These are phyloP conservation scores for Kryptopterus vitreolus DNA, from an alignment of 2,797 vertebrate genomes.

Conservation along the genomic window DNA sequence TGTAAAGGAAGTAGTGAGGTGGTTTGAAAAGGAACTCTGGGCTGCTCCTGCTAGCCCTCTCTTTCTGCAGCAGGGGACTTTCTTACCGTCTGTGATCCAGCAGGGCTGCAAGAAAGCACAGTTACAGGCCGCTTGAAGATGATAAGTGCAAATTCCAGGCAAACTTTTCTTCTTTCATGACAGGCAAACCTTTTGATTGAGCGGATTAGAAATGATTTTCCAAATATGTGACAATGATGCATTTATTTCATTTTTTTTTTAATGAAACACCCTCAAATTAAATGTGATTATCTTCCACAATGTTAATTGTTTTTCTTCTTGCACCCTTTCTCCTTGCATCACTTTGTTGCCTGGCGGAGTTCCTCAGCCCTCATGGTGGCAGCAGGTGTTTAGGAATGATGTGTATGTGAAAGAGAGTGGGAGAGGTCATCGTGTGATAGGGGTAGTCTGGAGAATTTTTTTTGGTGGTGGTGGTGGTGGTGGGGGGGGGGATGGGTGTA, in stretches of 20 bases:
- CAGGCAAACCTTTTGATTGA: constrained; percentile 30
- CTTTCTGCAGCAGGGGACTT: constrained; percentile 24
- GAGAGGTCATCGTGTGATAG: constrained; percentile 38
- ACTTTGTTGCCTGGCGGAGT: constrained; percentile 12
- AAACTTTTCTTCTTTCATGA: constrained; percentile 40
- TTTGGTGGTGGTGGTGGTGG: neutral
- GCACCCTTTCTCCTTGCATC: neutral
- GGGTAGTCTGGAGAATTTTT: constrained; percentile 21
- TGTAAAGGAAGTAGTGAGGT: constrained; percentile 2
- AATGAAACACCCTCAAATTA: too few relatives aligned
- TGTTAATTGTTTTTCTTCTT: neutral
- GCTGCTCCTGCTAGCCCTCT: constrained; percentile 17
- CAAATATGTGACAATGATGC: too few relatives aligned
- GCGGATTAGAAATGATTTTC: constrained; percentile 32
- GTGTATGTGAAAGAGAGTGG: constrained; percentile 7
- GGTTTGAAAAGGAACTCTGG: constrained; percentile 31
- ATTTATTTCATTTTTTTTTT: too few relatives aligned
- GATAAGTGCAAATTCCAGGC: constrained; percentile 2
- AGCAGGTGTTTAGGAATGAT: constrained; percentile 65
- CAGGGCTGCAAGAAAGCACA: constrained; percentile 20
- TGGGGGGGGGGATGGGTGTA: neutral
- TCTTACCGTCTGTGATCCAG: constrained; percentile 40
- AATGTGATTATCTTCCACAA: neutral
- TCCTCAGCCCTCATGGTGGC: constrained; percentile 64
- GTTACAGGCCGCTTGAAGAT: constrained; percentile 19